phyloP scores from a whole-genome alignment of 1,140 invertebrate genomes.

The Aphelenchoides besseyi region DNA sequence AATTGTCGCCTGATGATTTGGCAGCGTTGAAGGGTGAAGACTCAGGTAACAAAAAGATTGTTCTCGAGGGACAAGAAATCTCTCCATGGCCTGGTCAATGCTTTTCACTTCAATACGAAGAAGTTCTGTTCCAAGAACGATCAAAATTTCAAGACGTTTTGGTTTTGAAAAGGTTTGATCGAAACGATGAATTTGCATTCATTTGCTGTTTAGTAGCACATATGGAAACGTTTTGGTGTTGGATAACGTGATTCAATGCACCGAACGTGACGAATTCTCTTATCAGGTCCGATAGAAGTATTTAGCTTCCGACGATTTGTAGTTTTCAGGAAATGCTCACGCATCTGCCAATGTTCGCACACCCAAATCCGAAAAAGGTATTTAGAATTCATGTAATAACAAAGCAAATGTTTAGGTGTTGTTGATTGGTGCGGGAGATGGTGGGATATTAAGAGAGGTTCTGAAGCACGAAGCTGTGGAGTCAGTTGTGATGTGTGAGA shows the following conservation, averaged over 20 bases:
- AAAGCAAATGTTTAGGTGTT: conserved; percentile 69
- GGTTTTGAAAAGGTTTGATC: conserved; percentile 77
- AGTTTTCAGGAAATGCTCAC: conserved; percentile 96
- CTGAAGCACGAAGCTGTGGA: conserved; percentile 85
- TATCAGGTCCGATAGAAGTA: conserved; percentile 97
- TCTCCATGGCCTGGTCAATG: conserved; percentile 88
- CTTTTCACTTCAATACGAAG: conserved; percentile 81
- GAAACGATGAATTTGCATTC: conserved; percentile 26
- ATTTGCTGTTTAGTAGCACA: conserved; percentile 69
- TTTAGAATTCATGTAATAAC: too few species aligned
- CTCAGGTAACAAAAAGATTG: conserved; percentile 52
- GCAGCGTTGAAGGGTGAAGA: conserved; percentile 38
- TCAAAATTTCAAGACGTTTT: conserved; percentile 85
- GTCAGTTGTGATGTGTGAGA: conserved; percentile 85
- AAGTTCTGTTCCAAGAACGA: conserved; percentile 76
- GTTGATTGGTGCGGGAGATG: conserved; percentile 95
- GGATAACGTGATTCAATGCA: conserved; percentile 94
- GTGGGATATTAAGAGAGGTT: conserved; percentile 88
- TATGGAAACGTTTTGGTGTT: conserved; percentile 84
- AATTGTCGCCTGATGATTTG: conserved; percentile 65
- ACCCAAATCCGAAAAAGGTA: conserved; percentile 84
- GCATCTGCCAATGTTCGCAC: conserved; percentile 83
- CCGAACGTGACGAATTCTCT: conserved; percentile 89
- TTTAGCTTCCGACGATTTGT: too few species aligned
- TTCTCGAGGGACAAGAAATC: conserved; percentile 69